Base-by-base conservation (phyloP, 23 tunicate species). In the Trididemnum miniatum region DNA sequence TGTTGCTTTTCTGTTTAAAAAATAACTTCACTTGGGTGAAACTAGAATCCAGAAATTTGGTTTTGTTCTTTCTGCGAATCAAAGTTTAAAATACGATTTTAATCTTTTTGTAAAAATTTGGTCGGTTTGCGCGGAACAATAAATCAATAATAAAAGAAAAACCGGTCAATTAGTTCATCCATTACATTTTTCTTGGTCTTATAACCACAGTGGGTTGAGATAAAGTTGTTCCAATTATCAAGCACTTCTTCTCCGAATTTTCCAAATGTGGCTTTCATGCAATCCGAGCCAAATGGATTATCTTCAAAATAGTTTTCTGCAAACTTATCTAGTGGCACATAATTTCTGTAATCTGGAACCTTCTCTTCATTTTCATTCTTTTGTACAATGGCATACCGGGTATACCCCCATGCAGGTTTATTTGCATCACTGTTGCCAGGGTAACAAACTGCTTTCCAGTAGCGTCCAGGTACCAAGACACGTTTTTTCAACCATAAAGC, bases 401-500 rank as follows among this genome's bases (percentile, higher is more conserved):
- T n/a, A n/a, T n/a, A 87, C 9, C 78, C 88, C 97, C 97, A 92
- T 29, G 97, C 79, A 36, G 33, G 79, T 20, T 77, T 65, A 29
- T 71, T 34, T 2, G 71, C 15, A 32, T 54, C 40, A 2, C 60
- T n/a, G 57, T 86, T 91, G 25, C 97, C 97, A 75, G 97, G 97
- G 57, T 95, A 95, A 57, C 99, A 95, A 71, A 89, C 91, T 3
- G 96, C 96, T 65, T 95, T 95, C 99, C 99, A 95, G 67, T 85
- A 95, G 59, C 62, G 81, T 29, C 87, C 91, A 18, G 99, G 99
- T n/a, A 89, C 86, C 74, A 72, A 83, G 0, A 95, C 99, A 20
- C 79, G 83, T 79, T 79, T 82, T 31, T 83, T 83, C 79, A 89
- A 75, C 88, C 85, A 92, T 30, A 86, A 65, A 18, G 80, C 84